Base-by-base conservation (phyloP, 2,113 vertebrate species). In the Delphinus delphis region DNA sequence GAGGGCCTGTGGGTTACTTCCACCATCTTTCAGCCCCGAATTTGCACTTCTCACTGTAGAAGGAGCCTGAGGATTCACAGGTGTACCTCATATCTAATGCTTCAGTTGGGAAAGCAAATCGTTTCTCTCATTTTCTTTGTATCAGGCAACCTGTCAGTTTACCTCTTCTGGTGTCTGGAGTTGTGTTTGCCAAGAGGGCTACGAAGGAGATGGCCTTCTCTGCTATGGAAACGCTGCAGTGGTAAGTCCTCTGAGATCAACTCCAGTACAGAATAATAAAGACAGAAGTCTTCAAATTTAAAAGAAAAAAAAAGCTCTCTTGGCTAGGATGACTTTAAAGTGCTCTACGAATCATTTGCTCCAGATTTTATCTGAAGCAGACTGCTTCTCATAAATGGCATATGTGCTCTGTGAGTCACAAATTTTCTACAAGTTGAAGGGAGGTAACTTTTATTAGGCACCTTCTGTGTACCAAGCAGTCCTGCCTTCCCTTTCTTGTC, bases 191-290 rank as follows among this genome's bases (percentile, higher is more conserved):
- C 98, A 97, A 28, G 94, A 98, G 0, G 99, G 99, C 9, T 99
- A 99, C 0, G 73, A 97, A 60, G 99, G 99, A 73, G 97, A 99
- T 0, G 99, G 99, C 5, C 97, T 71, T 1, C 82, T 98, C 12
- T 99, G 99, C 97, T 99, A 99, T 0, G 99, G 99, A 2, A 99
- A 98, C 0, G 97, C 99, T n/a, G 98, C 98, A 5, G 97, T 99
- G 97, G 99, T 99, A 97, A 98, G 98, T 98, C 58, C 55, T 31
- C 89, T 0, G 23, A 2, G 0, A 38, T 9, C 23, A 70, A 13
- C 36, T 26, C 10, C 12, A 26, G 41, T 1, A 13, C 36, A 20
- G 67, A 44, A 60, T 38, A 15, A 15, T 0, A 8, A 67, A 44
- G 65, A 44, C 33, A 25, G 36, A 12, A 5, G 8, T 25, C 13